A percentile compares a stretch with the other conserved stretches of the same genome.
phyloP scores from a whole-genome alignment of 2,113 vertebrate species.

The Cebus imitator region DNA sequence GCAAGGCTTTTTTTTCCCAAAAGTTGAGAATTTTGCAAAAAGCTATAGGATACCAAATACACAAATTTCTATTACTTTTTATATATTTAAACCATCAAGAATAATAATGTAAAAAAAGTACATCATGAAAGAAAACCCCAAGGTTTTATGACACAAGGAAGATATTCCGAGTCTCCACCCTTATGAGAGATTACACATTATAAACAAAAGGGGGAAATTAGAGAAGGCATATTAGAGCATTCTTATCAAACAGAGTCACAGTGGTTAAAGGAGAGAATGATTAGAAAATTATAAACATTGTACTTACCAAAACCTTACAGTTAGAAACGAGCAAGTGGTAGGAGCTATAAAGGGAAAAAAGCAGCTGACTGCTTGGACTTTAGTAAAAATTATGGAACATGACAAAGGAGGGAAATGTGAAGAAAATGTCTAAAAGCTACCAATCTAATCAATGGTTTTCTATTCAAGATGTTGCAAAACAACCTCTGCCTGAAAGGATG shows the following conservation, averaged over 20 bases:
- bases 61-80: neutral
- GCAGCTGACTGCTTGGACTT: neutral
- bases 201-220: neutral
- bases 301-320: neutral
- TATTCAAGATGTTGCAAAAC: neutral
- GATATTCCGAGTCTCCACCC: neutral
- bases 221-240: neutral
- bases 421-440: neutral
- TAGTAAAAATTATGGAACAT: neutral
- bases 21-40: neutral
- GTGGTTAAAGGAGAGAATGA: neutral
- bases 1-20: neutral
- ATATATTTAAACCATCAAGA: neutral
- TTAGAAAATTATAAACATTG: neutral
- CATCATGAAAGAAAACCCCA: neutral
- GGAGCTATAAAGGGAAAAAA: neutral
- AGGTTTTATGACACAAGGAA: neutral
- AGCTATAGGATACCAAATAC: neutral
- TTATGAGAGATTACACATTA: neutral
- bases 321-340: neutral
- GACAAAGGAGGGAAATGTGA: neutral
- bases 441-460: neutral
- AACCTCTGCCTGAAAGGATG: neutral
- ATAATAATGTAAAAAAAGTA: neutral
- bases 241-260: neutral